Evolutionary conservation across 2,113 vertebrate genomes (phyloP).

Genomic region (Etheostoma cragini): DNA sequence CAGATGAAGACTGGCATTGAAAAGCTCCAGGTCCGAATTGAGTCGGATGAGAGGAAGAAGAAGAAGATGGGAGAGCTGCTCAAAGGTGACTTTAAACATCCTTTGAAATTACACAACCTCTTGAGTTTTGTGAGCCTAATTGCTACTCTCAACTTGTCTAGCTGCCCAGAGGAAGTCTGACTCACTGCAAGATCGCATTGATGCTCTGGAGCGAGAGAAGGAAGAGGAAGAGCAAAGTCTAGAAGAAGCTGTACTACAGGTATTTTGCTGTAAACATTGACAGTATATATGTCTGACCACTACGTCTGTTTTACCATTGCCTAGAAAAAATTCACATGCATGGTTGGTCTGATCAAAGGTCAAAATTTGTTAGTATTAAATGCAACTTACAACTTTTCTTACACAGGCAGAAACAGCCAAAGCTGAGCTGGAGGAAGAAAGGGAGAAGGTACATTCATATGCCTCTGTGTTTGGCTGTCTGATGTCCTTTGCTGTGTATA

Average conservation of each 20-base stretch:
- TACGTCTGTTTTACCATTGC: neutral
- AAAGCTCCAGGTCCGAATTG: constrained; percentile 90
- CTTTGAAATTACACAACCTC: neutral
- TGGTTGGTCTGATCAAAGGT: neutral
- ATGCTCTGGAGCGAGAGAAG: constrained; percentile 79
- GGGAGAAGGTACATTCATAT: constrained; percentile 48
- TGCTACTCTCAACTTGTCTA: constrained; percentile 32
- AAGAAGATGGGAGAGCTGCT: constrained; percentile 82
- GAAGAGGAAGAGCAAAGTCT: constrained; percentile 79
- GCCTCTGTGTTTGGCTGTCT: neutral
- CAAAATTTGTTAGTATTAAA: neutral
- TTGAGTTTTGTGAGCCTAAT: constrained; percentile 8
- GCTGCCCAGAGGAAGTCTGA: constrained; percentile 85
- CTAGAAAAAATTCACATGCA: neutral
- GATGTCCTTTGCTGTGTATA: neutral
- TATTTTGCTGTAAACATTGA: constrained; percentile 25
- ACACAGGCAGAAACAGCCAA: constrained; percentile 82
- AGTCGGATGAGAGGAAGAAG: constrained; percentile 90
- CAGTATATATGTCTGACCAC: neutral
- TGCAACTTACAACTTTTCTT: neutral
- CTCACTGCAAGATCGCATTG: constrained; percentile 80
- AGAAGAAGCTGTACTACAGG: constrained; percentile 86
- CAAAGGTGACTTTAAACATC: constrained; percentile 66
- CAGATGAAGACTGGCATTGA: constrained; percentile 90
- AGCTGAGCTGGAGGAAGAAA: constrained; percentile 85